Evolutionary conservation across 2,888 invertebrate genomes (phyloP).

Genomic region (Syrista parreyssii): DNA sequence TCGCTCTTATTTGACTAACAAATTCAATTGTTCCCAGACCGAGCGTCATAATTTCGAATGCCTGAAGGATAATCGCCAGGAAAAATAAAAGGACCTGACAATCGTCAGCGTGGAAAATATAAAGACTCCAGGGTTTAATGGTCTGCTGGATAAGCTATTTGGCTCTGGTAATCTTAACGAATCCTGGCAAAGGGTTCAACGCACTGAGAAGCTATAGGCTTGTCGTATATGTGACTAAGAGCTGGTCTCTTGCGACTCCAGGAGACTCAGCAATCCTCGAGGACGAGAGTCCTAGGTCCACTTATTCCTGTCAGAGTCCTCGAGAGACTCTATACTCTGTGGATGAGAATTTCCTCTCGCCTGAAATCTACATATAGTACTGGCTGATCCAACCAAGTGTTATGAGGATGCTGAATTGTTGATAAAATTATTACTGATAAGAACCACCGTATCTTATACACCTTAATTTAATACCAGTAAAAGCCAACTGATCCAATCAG

Average conservation of each 20-base stretch:
- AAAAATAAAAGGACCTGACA: background rate
- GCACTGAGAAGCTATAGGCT: background rate
- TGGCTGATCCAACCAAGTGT: background rate
- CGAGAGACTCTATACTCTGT: background rate
- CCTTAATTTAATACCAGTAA: background rate
- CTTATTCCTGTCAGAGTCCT: background rate
- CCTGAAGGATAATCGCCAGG: too few relatives aligned
- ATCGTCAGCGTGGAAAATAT: background rate
- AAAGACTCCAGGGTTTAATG: background rate
- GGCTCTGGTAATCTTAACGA: background rate
- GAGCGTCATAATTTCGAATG: background rate
- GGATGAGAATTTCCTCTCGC: background rate
- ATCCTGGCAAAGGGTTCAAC: background rate
- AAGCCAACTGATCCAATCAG: background rate
- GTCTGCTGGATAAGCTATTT: background rate
- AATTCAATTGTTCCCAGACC: background rate
- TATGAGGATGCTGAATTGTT: background rate
- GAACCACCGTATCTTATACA: background rate
- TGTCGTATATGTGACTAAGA: background rate
- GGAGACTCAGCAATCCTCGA: background rate
- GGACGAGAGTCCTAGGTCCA: background rate
- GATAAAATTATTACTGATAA: background rate
- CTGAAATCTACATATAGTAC: background rate
- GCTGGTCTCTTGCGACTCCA: background rate
- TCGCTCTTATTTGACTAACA: too few relatives aligned